Evolutionary conservation across 2,888 invertebrate species (phyloP), one percentile per base, ranked within the genome.

Genomic region (Rotaria macrura): DNA sequence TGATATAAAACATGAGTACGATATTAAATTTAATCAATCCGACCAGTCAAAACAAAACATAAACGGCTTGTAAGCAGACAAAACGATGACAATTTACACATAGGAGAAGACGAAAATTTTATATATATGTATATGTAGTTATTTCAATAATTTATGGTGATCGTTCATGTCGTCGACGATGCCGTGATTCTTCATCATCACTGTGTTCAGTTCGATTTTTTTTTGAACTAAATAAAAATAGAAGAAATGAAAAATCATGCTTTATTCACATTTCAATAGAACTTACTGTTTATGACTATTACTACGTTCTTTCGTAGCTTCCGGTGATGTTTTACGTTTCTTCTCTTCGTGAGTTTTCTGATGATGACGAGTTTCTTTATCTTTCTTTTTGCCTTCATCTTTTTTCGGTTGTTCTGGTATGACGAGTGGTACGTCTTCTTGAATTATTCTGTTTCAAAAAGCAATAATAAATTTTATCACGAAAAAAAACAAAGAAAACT

Each of bases 171-270:
- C 34, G 65, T 14, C 65, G 65, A 65, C 65, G 65, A 29, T 34
- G 65, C 3, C 65, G 65, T 34, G 65, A 79, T 43, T 79, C 79
- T 79, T 79, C 79, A 38, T 79, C 43, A 79, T 43, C 79, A 79
- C 79, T 79, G 14, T n/a, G 43, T 12, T 79, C 79, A 5, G 7
- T n/a, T 79, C 43, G 79, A 43, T 79, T 40, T n/a, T 79, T 40
- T 79, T 79, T 79, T 43, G 79, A 79, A 43, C 79, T 79, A 79
- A 79, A 79, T 40, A 79, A 65, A 65, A n/a, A 43, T 2, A 14
- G 17, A 49, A 17, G 49, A 43, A 43, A 74, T 25, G 12, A 6
- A 20, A 72, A 72, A 38, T 20, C 10, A n/a, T 17, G 17, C 1
- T 20, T 17, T 23, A 25, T 25, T 40, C 9, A 29, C 2, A 25